Base-by-base conservation (phyloP, 2,797 vertebrate genomes). In the Lepidocolaptes lacrymiger region DNA sequence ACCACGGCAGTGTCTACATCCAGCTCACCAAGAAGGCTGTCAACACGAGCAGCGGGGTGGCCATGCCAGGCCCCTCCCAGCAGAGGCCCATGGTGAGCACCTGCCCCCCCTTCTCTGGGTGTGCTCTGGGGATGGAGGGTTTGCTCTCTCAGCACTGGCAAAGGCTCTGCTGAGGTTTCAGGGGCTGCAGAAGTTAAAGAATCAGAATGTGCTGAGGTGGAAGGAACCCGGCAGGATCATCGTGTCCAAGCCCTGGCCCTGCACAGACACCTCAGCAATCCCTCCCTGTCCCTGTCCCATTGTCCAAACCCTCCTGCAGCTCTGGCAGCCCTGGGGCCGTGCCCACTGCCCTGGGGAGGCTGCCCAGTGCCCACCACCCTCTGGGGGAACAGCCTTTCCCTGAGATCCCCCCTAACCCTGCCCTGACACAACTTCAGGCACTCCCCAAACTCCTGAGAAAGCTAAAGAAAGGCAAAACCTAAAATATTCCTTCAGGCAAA, bases 21-120 rank as follows among this genome's bases (percentile, higher is more conserved):
- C 99, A 99, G 97, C 97, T 99, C 87, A 99, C 99, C 16, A 99
- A 99, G 98, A 99, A 99, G 96, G 99, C 99, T 0, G 99, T 99
- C 55, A 99, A 95, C 95, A 98, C 98, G 0, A 98, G 98, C 76
- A 99, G 99, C 0, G 99, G 99, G 0, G 98, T 99, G 64, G 98
- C 99, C 30, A 99, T 99, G 56, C 99, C 99, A 0, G 99, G 99
- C 32, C 99, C 99, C 4, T 99, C 99, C 6, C 99, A 99, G 61
- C 99, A 99, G 91, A 99, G 99, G 84, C 99, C 99, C 8, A 99
- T 99, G 99, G 99, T 99, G 96, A 98, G 98, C 78, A 18, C 18
- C n/a, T 19, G 49, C 43, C 48, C 2, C 58, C 55, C 72, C 23
- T 21, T 15, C 49, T 54, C 52, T 27, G n/a, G 71, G 3, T 3